Evolutionary conservation across 2,113 vertebrate species (phyloP), one percentile per base, ranked within the genome.

Genomic region (Genyomyrus donnyi): DNA sequence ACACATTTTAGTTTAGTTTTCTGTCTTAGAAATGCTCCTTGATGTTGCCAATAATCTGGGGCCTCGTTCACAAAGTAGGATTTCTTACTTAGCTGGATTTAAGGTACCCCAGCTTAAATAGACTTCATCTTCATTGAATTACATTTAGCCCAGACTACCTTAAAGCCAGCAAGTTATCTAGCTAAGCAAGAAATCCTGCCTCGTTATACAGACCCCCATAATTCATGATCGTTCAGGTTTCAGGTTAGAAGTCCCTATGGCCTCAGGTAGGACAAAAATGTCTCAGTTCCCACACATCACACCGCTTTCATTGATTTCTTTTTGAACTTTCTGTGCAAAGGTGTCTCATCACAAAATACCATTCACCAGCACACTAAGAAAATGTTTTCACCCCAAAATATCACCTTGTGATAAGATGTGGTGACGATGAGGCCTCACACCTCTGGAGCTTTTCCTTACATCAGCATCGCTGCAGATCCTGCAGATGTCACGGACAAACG

Each of bases 401-500:
- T 31, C 9, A 70, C 62, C 62, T 27, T 31, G 89, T 62, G 93
- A 94, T 94, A 93, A 95, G 93, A 92, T 92, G 88, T 39, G 89
- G 15, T 77, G 19, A 91, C 83, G 90, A 83, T 7, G 90, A 19
- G 0, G 13, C 27, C n/a, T 35, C 5, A 4, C 6, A n/a, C 24
- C 85, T 5, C 31, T 48, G n/a, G 48, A 86, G 85, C 48, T 56
- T 53, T 31, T 87, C 5, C 10, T 48, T 27, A 49, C 8, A 52
- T 86, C 46, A 31, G 48, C 85, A 35, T 13, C 3, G 10, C 85
- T n/a, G 10, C n/a, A 42, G 85, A 2, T 39, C 5, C 24, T 17
- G 92, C 93, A 94, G 95, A 95, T 95, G 94, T 94, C 95, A 31
- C 3, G 13, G 50, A 87, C 39, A 35, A 39, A 35, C 4, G 39